Base-by-base conservation (phyloP, 2,113 vertebrate genomes). In the Manacus vitellinus region DNA sequence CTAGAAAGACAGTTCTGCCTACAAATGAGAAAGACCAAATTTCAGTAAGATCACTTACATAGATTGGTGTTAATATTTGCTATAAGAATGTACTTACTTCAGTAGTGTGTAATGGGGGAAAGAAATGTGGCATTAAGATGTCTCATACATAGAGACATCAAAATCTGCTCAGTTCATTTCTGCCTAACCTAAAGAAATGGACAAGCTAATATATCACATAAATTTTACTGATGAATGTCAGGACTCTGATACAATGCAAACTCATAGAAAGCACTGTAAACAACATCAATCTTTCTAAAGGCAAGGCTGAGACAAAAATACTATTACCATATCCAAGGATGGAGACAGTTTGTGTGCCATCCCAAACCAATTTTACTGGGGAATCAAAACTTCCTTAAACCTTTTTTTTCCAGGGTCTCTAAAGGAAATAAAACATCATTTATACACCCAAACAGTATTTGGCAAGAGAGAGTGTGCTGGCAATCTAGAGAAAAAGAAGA, bases 231-330 rank as follows among this genome's bases (percentile, higher is more conserved):
- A 95, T 85, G 71, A 82, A 85, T 41, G 39, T 89, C 89, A 93
- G 66, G 58, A 82, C 46, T 77, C 56, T 62, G 66, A 62, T 73
- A 62, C 39, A 88, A 77, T 27, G 80, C 23, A 93, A 89, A 76
- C 31, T 20, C 75, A 70, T 44, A 89, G 71, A 88, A 95, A 73
- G 46, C 59, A 67, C 47, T 28, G 43, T 80, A 96, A 96, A 95
- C 85, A 96, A 49, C 27, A 96, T 88, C 47, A 88, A 74, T 92
- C 88, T 83, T 92, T 85, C 78, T 77, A 92, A 95, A 93, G 30
- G 35, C 35, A 93, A 80, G 12, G 15, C 43, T 59, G 43, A 85
- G 55, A 77, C 62, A 88, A 85, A 91, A 95, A 77, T 49, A 73
- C n/a, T 83, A 92, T 93, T 93, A 94, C 66, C 72, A 92, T 85